Base-by-base conservation (phyloP, 1,140 invertebrate genomes). In the Zaprionus davidi region DNA sequence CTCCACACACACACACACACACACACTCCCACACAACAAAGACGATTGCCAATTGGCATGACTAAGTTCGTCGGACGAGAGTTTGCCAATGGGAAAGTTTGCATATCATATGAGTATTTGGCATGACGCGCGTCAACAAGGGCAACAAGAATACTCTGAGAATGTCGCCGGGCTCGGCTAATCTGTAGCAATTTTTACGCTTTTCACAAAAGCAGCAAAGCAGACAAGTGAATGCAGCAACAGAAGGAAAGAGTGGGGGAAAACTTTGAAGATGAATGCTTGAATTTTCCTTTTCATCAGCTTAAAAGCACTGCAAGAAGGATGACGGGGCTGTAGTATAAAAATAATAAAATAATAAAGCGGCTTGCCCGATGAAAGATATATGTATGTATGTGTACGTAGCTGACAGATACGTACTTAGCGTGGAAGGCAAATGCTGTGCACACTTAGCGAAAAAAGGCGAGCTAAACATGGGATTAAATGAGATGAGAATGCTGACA, bases 231-330 rank as follows among this genome's bases (percentile, higher is more conserved):
- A 66, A 63, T 11, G 63, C 22, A 46, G 7, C 34, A 59, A 74
- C 62, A 59, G 38, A 31, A 46, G 55, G 34, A 12, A 22, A 38
- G 4, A 11, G 13, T n/a, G 38, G 0, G 31, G 5, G 28, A 20
- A 68, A 71, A 66, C 63, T 60, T 78, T 63, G 51, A 68, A 49
- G 78, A 51, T 80, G 67, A 77, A 69, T 76, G 72, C 72, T 76
- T 58, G 80, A 71, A 66, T 83, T 80, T 78, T 62, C 72, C 83
- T 71, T 82, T 88, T 80, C 83, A 86, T 80, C 80, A 87, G 83
- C 80, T 87, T 82, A 87, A 86, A 73, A 76, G 79, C 82, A 67
- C 49, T 38, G 68, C 64, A 22, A 41, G 26, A 58, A 58, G 64
- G 53, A 66, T 70, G 66, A 67, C 57, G 71, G 68, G 44, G 41